Conservation (phyloP, 2,888 invertebrate species). For the Geotrupes spiniger region DNA sequence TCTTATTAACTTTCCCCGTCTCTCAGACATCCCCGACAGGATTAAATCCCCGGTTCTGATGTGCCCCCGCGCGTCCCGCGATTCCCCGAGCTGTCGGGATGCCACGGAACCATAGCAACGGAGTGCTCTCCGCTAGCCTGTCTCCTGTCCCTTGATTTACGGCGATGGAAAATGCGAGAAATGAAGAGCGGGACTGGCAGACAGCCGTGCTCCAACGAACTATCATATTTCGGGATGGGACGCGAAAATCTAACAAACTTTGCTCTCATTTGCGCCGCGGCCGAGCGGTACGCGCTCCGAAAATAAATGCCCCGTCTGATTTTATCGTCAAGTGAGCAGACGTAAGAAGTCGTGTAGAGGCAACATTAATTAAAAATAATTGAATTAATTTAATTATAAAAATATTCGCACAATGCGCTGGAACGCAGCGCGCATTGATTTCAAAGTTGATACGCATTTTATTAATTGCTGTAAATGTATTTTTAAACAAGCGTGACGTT, state of each 20-base stretch:
- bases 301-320: no score
- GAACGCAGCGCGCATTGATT: no score
- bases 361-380: no score
- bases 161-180: slow-evolving; percentile 55
- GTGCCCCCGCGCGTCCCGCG: slow-evolving; percentile 32
- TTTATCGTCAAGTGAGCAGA: no score
- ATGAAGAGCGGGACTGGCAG: slow-evolving; percentile 53
- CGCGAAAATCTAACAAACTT: slow-evolving; percentile 12
- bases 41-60: slow-evolving; percentile 52
- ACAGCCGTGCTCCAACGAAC: slow-evolving; percentile 33
- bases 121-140: slow-evolving; percentile 52
- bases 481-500: no score
- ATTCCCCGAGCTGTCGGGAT: slow-evolving; percentile 48
- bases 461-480: no score
- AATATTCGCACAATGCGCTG: no score
- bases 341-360: no score
- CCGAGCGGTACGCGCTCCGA: no score
- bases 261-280: background rate
- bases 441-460: no score
- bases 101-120: slow-evolving; percentile 54
- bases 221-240: slow-evolving; percentile 17
- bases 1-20: slow-evolving; percentile 52
- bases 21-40: slow-evolving; percentile 49
- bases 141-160: slow-evolving; percentile 55
- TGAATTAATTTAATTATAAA: no score